Percentiles rank a stretch among this genome's conserved stretches.
These are phyloP conservation scores for Albula goreensis DNA, from an alignment of 2,113 vertebrate genomes.

Conservation along the genomic window DNA sequence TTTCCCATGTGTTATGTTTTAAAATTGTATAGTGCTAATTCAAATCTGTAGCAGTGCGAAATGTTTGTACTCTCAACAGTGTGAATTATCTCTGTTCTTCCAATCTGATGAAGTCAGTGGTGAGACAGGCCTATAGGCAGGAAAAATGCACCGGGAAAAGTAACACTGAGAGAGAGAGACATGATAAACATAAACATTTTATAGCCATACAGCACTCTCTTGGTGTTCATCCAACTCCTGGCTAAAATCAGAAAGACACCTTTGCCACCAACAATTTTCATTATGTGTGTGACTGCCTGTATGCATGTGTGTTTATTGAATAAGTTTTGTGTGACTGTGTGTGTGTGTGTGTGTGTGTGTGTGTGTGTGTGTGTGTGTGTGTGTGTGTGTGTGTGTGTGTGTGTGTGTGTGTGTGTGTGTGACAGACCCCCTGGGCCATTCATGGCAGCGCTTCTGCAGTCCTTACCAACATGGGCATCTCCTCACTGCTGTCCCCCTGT, in stretches of 20 bases:
- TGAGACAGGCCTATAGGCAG: neutral
- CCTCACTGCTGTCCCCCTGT: constrained; percentile 31
- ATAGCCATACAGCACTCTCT: neutral
- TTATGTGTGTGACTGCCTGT: neutral
- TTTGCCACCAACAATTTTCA: neutral
- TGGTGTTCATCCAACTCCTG: neutral
- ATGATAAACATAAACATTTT: no score
- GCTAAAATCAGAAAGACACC: no score
- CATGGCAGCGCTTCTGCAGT: neutral
- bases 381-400: neutral
- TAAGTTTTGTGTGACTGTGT: constrained; percentile 3
- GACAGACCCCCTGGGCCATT: neutral
- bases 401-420: neutral
- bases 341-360: constrained; percentile 1
- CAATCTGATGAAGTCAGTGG: neutral
- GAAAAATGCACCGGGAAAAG: neutral
- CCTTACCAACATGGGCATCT: neutral
- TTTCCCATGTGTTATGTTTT: no score
- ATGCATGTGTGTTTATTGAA: neutral
- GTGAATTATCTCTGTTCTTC: no score
- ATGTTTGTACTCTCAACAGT: no score
- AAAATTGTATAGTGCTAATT: no score
- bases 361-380: constrained; percentile 6
- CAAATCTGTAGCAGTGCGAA: no score
- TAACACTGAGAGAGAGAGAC: no score